Evolutionary conservation across 2,888 invertebrate genomes (phyloP), one percentile per base, ranked within the genome.

Genomic region (Operophtera brumata): DNA sequence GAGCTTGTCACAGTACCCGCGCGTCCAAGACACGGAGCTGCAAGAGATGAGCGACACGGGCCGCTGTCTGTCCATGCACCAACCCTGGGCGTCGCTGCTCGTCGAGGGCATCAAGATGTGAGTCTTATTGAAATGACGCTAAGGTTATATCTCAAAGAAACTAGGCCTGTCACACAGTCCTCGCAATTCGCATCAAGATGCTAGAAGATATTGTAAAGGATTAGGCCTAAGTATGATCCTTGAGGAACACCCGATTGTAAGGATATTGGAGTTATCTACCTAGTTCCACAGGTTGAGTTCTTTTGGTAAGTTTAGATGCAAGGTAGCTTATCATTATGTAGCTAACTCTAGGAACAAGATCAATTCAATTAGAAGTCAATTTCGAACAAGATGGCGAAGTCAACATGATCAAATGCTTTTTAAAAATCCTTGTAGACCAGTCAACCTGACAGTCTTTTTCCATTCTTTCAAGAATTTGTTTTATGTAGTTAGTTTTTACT

Each of bases 31-130:
- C 75, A 91, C 92, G 39, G 93, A 94, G 76, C 84, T 95, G 47
- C 92, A 94, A 70, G 95, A 96, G 89, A 96, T 97, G 93, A 92
- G 93, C 40, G 97, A 97, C 81, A 91, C 94, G 65, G 97, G 98
- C 1, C 91, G 94, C 67, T 99, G 98, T 78, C 85, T 99, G 10
- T 97, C 97, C 67, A 94, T 99, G 95, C 97, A 97, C 84, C 99
- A 99, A 77, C 99, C 99, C 0, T 98, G 96, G 94, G 99, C 99
- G 0, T 96, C 97, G 0, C 90, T 99, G 30, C 91, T 99, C 0
- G 93, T 98, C 0, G 92, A 94, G n/a, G 99, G 98, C 47, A 97
- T 99, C 65, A 99, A 99, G 90, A 92, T 93, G 97, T 96, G 73
- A 87, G 90, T 75, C 35, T 32, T 36, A 32, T 26, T 42, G n/a